phyloP scores from a whole-genome alignment of 2,888 invertebrate genomes.

The Eubasilissa splendida region DNA sequence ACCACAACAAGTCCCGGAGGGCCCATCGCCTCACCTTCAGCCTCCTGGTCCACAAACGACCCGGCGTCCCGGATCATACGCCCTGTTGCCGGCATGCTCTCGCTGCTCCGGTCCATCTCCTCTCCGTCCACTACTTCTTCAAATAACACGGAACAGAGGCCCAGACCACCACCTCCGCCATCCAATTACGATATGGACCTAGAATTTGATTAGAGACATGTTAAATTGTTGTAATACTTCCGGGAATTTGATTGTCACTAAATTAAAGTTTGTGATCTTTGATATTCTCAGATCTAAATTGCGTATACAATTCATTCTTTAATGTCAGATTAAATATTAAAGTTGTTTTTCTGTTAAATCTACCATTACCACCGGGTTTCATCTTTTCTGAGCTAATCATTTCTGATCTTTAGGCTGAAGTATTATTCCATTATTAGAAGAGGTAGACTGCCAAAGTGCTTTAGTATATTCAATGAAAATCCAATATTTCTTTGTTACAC shows the following conservation, averaged over 20 bases:
- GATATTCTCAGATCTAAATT: too few species aligned
- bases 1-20: not conserved
- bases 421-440: too few species aligned
- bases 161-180: constrained; percentile 62
- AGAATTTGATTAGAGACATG: constrained; percentile 61
- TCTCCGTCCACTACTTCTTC: constrained; percentile 24
- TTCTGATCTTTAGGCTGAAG: too few species aligned
- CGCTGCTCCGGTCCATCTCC: constrained; percentile 42
- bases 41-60: constrained; percentile 5
- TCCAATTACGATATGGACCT: constrained; percentile 70
- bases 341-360: too few species aligned
- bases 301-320: too few species aligned
- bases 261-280: not conserved
- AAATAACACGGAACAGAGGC: constrained; percentile 58
- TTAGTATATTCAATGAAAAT: too few species aligned
- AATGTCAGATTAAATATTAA: too few species aligned
- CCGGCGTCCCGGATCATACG: constrained; percentile 5
- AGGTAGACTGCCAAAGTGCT: too few species aligned
- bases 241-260: constrained; percentile 22
- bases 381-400: too few species aligned
- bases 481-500: too few species aligned
- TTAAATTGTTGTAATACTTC: not conserved
- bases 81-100: constrained; percentile 39
- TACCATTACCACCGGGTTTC: too few species aligned
- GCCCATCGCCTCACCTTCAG: not conserved